Conservation (phyloP, 2,888 invertebrate species). For the Lordiphosa andalusiaca region DNA sequence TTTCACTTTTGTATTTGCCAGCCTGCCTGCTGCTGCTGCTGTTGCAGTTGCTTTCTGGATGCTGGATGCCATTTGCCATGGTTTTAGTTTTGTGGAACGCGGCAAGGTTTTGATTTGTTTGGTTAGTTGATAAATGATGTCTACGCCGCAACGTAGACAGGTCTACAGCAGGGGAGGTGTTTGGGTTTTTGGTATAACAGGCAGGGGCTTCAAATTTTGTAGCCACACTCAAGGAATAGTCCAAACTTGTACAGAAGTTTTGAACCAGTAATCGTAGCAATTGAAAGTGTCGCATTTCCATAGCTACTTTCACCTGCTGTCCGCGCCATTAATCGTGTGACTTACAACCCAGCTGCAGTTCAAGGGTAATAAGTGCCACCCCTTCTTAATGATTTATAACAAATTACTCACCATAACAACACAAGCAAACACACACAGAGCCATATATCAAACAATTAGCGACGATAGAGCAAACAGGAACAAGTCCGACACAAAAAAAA, state of each 20-base stretch:
- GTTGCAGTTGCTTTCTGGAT: conserved; percentile 10
- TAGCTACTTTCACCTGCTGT: conserved; percentile 32
- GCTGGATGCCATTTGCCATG: conserved; percentile 46
- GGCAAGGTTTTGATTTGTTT: conserved; percentile 67
- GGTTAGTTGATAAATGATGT: conserved; percentile 68
- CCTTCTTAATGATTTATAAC: conserved; percentile 42
- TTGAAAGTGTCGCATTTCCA: no score
- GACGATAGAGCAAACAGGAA: conserved; percentile 57
- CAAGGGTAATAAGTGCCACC: conserved; percentile 28
- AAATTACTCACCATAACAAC: conserved; percentile 57
- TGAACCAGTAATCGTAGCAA: no score
- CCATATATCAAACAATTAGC: conserved; percentile 69
- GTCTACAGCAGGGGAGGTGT: conserved; percentile 14
- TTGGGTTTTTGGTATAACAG: no score
- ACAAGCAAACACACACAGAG: conserved; percentile 26
- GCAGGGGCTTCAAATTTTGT: no score
- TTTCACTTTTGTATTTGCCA: conserved; percentile 60
- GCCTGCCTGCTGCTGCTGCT: no score
- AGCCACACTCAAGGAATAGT: no score
- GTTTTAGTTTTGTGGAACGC: conserved; percentile 46
- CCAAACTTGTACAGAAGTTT: no score
- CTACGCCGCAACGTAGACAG: conserved; percentile 62
- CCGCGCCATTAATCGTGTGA: conserved; percentile 37
- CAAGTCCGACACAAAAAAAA: conserved; percentile 23
- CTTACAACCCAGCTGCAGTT: conserved; percentile 5